Evolutionary conservation across 2,888 invertebrate genomes (phyloP).

Genomic region (Drosophila meridiana): DNA sequence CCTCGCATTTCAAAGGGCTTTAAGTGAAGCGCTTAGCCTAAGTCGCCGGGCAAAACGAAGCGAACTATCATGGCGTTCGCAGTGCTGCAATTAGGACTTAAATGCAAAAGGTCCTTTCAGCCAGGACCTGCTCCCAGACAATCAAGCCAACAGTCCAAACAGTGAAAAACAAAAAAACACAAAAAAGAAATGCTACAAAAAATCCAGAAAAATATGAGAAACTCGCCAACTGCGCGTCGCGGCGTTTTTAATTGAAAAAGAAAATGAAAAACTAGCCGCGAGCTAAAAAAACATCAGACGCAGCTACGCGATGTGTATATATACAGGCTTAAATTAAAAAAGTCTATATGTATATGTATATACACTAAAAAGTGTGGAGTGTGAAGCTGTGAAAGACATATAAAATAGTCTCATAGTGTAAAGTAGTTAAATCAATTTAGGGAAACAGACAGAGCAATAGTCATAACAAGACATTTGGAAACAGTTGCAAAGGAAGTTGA

Average conservation of each 20-base stretch:
- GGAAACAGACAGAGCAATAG: neutral
- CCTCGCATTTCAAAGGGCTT: constrained; percentile 56
- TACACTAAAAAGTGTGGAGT: neutral
- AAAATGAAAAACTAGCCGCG: constrained; percentile 73
- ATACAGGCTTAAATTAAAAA: constrained; percentile 3
- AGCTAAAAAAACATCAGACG: constrained; percentile 45
- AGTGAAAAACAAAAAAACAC: constrained; percentile 19
- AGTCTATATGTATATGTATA: neutral
- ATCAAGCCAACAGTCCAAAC: constrained; percentile 51
- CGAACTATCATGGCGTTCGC: constrained; percentile 58
- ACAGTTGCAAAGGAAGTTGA: neutral
- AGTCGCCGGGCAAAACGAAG: constrained; percentile 59
- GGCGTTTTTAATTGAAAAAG: constrained; percentile 69
- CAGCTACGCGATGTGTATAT: constrained; percentile 3
- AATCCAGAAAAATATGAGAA: constrained; percentile 63
- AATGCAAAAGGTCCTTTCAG: constrained; percentile 60
- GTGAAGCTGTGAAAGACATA: neutral
- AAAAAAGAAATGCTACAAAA: constrained; percentile 19
- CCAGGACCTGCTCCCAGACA: constrained; percentile 43
- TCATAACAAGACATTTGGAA: neutral
- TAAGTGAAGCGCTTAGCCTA: constrained; percentile 65
- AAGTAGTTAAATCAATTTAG: constrained; percentile 2
- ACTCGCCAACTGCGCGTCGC: constrained; percentile 67
- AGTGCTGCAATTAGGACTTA: constrained; percentile 73
- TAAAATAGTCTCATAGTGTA: neutral